phyloP scores from a whole-genome alignment of 2,888 invertebrate species.

The Abrostola triplasia region DNA sequence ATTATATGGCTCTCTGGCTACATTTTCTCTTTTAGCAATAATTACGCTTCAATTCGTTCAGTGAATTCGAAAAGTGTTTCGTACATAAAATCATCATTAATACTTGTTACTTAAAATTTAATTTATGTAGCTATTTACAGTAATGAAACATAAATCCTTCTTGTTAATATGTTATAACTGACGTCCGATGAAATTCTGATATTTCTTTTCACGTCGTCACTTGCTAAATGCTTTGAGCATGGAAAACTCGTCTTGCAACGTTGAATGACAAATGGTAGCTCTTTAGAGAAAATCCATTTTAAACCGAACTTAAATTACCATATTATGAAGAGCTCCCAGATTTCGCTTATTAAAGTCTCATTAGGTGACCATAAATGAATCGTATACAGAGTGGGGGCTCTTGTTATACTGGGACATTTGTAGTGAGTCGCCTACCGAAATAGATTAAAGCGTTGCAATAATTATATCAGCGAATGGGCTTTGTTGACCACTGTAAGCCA shows the following conservation, averaged over 20 bases:
- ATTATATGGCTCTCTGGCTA: slow-evolving; percentile 52
- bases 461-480: slow-evolving; percentile 85
- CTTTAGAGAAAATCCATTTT: slow-evolving; percentile 73
- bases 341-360: slow-evolving; percentile 61
- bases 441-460: slow-evolving; percentile 84
- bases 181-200: slow-evolving; percentile 13
- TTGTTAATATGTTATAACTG: slow-evolving; percentile 1
- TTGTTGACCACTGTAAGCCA: slow-evolving; percentile 72
- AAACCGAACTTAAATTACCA: slow-evolving; percentile 67
- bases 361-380: slow-evolving; percentile 64
- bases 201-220: slow-evolving; percentile 12
- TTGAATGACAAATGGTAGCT: slow-evolving; percentile 68
- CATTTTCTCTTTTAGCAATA: slow-evolving; percentile 48
- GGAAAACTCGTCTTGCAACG: slow-evolving; percentile 40
- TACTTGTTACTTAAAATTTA: slow-evolving; percentile 7
- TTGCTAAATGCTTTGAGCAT: slow-evolving; percentile 18
- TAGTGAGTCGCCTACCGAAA: slow-evolving; percentile 80
- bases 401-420: slow-evolving; percentile 64
- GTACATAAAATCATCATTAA: slow-evolving; percentile 12
- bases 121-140: slow-evolving; percentile 24
- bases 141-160: slow-evolving; percentile 11
- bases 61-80: slow-evolving; percentile 14
- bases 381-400: slow-evolving; percentile 59
- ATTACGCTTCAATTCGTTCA: slow-evolving; percentile 16
- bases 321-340: slow-evolving; percentile 61